Conservation (phyloP, 2,113 vertebrate species). For the Oryctolagus cuniculus region DNA sequence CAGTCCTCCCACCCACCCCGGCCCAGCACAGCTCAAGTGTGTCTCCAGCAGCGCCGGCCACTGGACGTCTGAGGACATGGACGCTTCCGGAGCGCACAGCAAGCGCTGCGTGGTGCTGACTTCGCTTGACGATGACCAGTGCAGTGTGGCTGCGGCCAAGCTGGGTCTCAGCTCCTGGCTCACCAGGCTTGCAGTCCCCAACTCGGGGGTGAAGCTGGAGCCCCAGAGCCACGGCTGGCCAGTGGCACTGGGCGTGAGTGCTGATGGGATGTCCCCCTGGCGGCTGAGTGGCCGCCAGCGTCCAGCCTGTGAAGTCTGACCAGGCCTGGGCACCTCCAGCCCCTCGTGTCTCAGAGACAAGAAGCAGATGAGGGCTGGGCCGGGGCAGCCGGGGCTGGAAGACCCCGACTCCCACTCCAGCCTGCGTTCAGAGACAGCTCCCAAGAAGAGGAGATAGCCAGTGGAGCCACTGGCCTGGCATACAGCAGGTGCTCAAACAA, state of each 20-base stretch:
- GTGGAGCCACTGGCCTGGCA: background rate
- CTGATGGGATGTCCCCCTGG: no score
- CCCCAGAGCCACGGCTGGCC: no score
- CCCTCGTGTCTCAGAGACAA: background rate
- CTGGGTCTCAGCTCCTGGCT: background rate
- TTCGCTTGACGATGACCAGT: background rate
- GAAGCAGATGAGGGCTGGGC: background rate
- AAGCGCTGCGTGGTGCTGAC: background rate
- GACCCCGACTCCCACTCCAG: background rate
- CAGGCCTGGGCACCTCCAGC: rapidly evolving
- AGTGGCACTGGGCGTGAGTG: no score
- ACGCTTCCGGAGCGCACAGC: background rate
- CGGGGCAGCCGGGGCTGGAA: background rate
- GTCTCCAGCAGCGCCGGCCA: background rate
- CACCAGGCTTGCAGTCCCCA: background rate
- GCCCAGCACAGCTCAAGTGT: no score
- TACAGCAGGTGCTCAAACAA: background rate
- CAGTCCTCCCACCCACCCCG: background rate
- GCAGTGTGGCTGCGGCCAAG: rapidly evolving
- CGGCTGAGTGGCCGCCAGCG: no score
- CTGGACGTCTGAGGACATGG: background rate
- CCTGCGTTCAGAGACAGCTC: background rate
- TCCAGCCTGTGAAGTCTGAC: background rate
- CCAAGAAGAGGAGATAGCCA: background rate
- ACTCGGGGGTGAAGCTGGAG: no score